phyloP scores from a whole-genome alignment of 2,888 invertebrate genomes.

The Apantesis nais region DNA sequence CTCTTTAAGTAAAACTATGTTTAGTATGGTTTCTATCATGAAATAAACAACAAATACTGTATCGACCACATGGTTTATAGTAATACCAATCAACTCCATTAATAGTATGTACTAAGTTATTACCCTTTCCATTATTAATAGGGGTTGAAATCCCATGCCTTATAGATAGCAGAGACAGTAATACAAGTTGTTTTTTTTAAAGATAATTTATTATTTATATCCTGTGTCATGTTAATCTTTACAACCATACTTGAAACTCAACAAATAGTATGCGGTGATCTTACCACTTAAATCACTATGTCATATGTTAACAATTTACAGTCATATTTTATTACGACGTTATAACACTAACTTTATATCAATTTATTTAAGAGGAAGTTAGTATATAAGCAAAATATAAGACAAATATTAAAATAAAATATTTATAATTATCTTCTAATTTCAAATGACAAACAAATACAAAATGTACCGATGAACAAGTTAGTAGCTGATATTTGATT shows the following conservation, averaged over 20 bases:
- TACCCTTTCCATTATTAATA: neutral
- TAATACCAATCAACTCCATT: neutral
- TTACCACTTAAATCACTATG: too few relatives aligned
- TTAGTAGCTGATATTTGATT: neutral
- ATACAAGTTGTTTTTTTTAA: too few relatives aligned
- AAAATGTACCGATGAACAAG: neutral
- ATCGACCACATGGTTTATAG: neutral
- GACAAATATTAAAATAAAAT: neutral
- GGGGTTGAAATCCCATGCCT: neutral
- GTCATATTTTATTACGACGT: too few relatives aligned
- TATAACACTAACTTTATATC: neutral
- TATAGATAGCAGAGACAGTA: neutral
- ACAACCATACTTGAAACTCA: too few relatives aligned
- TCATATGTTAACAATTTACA: too few relatives aligned
- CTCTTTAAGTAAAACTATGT: too few relatives aligned
- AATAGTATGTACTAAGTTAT: neutral
- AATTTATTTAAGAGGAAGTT: neutral
- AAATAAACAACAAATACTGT: too few relatives aligned
- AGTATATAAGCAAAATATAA: neutral
- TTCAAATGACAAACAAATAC: neutral
- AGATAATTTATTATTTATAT: too few relatives aligned
- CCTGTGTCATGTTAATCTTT: too few relatives aligned
- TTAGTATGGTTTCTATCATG: too few relatives aligned
- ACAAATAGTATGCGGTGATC: too few relatives aligned
- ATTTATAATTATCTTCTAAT: neutral